phyloP scores from a whole-genome alignment of 2,888 invertebrate genomes.

The Agriopis marginaria region DNA sequence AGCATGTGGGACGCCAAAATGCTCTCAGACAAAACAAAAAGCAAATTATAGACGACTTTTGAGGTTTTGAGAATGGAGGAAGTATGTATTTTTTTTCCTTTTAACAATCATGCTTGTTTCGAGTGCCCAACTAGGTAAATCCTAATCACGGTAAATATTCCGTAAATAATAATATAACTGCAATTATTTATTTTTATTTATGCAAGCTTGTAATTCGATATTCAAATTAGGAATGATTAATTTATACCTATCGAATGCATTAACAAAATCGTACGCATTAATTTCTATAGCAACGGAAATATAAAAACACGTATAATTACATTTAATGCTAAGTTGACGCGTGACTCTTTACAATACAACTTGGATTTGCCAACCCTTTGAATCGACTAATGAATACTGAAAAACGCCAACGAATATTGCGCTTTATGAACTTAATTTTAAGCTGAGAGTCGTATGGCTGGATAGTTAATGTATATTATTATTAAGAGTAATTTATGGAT shows the following conservation, averaged over 20 bases:
- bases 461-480: slow-evolving; percentile 70
- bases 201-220: slow-evolving; percentile 10
- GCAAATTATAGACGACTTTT: no score
- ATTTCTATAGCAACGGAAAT: slow-evolving; percentile 79
- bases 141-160: no score
- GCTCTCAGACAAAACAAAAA: no score
- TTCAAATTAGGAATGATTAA: slow-evolving; percentile 36
- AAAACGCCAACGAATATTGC: slow-evolving; percentile 39
- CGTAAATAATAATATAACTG: no score
- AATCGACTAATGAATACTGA: slow-evolving; percentile 77
- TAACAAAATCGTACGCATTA: slow-evolving; percentile 54
- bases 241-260: slow-evolving; percentile 34
- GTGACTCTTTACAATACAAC: slow-evolving; percentile 83
- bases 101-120: no score
- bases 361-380: slow-evolving; percentile 86
- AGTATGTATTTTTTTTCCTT: no score
- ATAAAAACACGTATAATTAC: slow-evolving; percentile 77
- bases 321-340: slow-evolving; percentile 78
- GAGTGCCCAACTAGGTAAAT: no score
- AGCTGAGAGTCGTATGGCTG: slow-evolving; percentile 46
- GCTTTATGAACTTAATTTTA: slow-evolving; percentile 51
- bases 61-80: no score
- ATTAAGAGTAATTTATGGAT: slow-evolving; percentile 78
- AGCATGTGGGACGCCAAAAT: no score
- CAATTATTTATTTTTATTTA: slow-evolving; percentile 12